A percentile compares a stretch with the other conserved stretches of the same genome.
phyloP scores from a whole-genome alignment of 2,888 invertebrate species.

The Kuschelorhynchus macadamiae region DNA sequence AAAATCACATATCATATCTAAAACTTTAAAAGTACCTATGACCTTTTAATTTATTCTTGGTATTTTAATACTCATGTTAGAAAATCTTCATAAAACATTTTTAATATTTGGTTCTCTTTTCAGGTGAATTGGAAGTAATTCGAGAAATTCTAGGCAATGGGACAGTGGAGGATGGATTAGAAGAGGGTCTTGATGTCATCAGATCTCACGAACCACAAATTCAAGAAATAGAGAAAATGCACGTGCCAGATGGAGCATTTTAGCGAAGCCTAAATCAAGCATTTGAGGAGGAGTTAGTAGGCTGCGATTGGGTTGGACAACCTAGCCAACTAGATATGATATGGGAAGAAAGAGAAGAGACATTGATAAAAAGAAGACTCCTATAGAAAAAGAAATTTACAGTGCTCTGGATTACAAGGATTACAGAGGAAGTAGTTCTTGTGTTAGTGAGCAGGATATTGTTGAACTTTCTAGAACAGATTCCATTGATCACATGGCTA shows the following conservation, averaged over 20 bases:
- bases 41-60: no score
- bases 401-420: slow-evolving; percentile 85
- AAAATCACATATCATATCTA: no score
- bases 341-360: slow-evolving; percentile 89
- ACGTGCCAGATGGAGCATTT: slow-evolving; percentile 85
- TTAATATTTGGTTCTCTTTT: slow-evolving; percentile 12
- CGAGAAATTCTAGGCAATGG: slow-evolving; percentile 78
- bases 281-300: slow-evolving; percentile 84
- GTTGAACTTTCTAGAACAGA: slow-evolving; percentile 82
- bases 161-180: slow-evolving; percentile 77
- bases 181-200: slow-evolving; percentile 75
- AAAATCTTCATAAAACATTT: no score
- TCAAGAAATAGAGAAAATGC: slow-evolving; percentile 71
- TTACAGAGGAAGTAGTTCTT: slow-evolving; percentile 81
- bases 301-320: slow-evolving; percentile 67
- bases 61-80: no score
- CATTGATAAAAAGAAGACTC: slow-evolving; percentile 66
- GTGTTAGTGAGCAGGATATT: slow-evolving; percentile 83
- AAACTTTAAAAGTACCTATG: no score
- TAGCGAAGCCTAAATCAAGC: slow-evolving; percentile 91
- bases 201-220: slow-evolving; percentile 65
- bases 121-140: slow-evolving; percentile 74
- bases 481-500: slow-evolving; percentile 82
- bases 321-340: slow-evolving; percentile 87
- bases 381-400: slow-evolving; percentile 75